Percentiles rank a stretch among this genome's conserved stretches.
These are phyloP conservation scores for Amphimedon queenslandica DNA, from an alignment of 37 sponge, comb jelly and placozoan genomes.

Conservation along the genomic window DNA sequence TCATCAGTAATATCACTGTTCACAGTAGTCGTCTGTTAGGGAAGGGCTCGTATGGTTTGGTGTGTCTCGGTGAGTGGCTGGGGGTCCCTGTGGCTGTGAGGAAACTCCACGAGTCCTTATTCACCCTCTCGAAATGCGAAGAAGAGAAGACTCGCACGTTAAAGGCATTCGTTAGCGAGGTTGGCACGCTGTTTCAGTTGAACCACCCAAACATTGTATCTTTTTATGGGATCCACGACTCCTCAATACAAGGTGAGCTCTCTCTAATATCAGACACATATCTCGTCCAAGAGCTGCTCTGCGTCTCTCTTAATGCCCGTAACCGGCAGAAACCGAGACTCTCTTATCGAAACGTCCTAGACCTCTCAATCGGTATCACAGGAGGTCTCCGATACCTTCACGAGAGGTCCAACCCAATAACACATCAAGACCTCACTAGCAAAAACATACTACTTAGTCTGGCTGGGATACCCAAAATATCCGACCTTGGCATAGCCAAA, in stretches of 20 bases:
- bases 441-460: slow-evolving; percentile 64
- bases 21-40: slow-evolving; percentile 16
- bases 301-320: slow-evolving; percentile 33
- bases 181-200: slow-evolving; percentile 22
- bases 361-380: slow-evolving; percentile 38
- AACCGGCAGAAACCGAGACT: slow-evolving; percentile 22
- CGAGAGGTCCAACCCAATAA: slow-evolving; percentile 50
- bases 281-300: slow-evolving; percentile 57
- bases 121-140: slow-evolving; percentile 6
- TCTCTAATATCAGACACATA: slow-evolving; percentile 16
- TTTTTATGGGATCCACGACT: slow-evolving; percentile 50
- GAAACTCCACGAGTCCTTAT: slow-evolving; percentile 45
- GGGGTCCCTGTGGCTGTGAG: slow-evolving; percentile 62
- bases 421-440: slow-evolving; percentile 70
- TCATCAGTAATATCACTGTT: background rate
- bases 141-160: slow-evolving; percentile 20
- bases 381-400: slow-evolving; percentile 69
- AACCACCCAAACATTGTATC: slow-evolving; percentile 81
- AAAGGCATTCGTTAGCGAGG: slow-evolving; percentile 36
- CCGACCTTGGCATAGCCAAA: slow-evolving; percentile 73
- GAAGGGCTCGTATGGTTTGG: slow-evolving; percentile 56
- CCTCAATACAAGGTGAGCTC: background rate
- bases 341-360: slow-evolving; percentile 38
- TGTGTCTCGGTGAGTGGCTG: slow-evolving; percentile 43
- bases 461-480: slow-evolving; percentile 57